A percentile compares a stretch with the other conserved stretches of the same genome.
Evolutionary conservation across 2,888 invertebrate genomes (phyloP).

Genomic region (Mesorhabditis belari): DNA sequence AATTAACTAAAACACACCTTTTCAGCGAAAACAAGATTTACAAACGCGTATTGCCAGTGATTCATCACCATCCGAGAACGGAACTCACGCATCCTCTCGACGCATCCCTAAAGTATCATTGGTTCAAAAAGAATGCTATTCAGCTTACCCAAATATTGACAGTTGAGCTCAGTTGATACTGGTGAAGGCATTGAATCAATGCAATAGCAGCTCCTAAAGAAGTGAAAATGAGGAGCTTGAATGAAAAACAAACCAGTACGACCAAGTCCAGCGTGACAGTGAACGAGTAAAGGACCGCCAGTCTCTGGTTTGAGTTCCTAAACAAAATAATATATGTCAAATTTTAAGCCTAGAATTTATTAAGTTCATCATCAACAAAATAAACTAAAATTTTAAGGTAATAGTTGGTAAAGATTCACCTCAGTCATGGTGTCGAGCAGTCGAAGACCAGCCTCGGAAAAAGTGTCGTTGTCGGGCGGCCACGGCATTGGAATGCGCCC

Average conservation of each 20-base stretch:
- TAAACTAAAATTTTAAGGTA: no score
- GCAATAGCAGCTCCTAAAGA: no score
- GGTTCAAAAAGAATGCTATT: not conserved
- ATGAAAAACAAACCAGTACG: conserved; percentile 88
- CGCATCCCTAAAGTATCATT: not conserved
- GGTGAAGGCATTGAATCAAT: no score
- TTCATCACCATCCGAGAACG: conserved; percentile 16
- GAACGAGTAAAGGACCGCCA: conserved; percentile 77
- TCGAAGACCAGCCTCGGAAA: conserved; percentile 4
- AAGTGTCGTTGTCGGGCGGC: not conserved
- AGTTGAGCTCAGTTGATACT: conserved; percentile 19
- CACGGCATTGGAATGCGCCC: conserved; percentile 15
- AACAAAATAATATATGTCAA: not conserved
- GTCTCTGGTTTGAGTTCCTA: conserved; percentile 17
- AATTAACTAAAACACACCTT: no score
- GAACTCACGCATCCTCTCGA: conserved; percentile 7
- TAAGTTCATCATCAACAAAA: no score
- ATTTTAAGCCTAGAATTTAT: not conserved
- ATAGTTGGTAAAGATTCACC: not conserved
- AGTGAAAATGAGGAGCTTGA: no score
- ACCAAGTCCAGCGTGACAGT: conserved; percentile 80
- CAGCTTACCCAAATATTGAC: not conserved
- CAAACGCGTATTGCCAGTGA: conserved; percentile 14
- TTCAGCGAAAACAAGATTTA: conserved; percentile 12
- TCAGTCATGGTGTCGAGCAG: conserved; percentile 7